These are phyloP conservation scores for Laspeyria flexula DNA, from an alignment of 2,888 invertebrate genomes.

Conservation along the genomic window DNA sequence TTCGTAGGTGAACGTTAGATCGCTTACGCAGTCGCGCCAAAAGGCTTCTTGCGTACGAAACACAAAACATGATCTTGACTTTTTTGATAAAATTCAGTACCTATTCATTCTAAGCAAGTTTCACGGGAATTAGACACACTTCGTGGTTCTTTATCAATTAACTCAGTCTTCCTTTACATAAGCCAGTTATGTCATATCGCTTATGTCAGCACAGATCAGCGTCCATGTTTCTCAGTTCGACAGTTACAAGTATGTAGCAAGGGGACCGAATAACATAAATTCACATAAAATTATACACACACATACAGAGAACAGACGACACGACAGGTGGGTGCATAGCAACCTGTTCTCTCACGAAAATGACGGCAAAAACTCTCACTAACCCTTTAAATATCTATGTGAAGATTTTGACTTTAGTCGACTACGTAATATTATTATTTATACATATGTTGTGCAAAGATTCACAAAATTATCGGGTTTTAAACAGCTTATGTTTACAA, in stretches of 20 bases:
- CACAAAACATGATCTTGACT: too few relatives aligned
- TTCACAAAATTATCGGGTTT: too few relatives aligned
- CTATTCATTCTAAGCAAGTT: too few relatives aligned
- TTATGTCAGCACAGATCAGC: conserved; percentile 27
- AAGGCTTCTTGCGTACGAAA: too few relatives aligned
- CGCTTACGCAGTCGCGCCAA: too few relatives aligned
- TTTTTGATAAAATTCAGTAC: too few relatives aligned
- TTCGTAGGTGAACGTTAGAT: too few relatives aligned
- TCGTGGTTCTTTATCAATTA: not conserved
- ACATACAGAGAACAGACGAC: conserved; percentile 47
- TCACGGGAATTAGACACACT: too few relatives aligned
- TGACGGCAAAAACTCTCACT: conserved; percentile 77
- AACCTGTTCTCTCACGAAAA: conserved; percentile 69
- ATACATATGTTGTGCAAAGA: too few relatives aligned
- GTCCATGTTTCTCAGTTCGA: conserved; percentile 20
- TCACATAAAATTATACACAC: conserved; percentile 40
- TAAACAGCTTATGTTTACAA: too few relatives aligned
- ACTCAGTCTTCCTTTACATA: not conserved
- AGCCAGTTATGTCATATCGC: conserved; percentile 32
- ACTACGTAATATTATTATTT: not conserved
- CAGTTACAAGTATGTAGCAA: conserved; percentile 12
- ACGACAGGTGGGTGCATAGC: conserved; percentile 67
- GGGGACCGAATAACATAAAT: conserved; percentile 37
- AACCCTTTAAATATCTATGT: conserved; percentile 60
- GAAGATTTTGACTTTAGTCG: conserved; percentile 1